Conservation (phyloP, 2,888 invertebrate species). For the Ornithoptera alexandrae region DNA sequence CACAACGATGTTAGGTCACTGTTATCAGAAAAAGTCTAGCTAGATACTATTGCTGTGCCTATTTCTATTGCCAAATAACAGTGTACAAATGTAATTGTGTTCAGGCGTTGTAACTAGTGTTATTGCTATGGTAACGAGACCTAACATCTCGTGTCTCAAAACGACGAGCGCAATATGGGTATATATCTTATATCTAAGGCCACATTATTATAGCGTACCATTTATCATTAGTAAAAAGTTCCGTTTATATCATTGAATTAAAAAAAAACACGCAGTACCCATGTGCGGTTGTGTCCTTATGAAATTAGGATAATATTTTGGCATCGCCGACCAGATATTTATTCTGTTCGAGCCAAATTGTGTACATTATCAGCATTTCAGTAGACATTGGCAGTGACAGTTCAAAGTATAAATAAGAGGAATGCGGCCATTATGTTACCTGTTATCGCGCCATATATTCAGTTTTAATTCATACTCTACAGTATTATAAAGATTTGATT, state of each 20-base stretch:
- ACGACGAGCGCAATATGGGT: too few relatives aligned
- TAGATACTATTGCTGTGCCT: not conserved
- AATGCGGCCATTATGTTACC: slow-evolving; percentile 25
- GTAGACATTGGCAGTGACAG: slow-evolving; percentile 37
- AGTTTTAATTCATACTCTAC: not conserved
- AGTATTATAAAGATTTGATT: not conserved
- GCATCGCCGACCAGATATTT: slow-evolving; percentile 36
- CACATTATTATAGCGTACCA: too few relatives aligned
- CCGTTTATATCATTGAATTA: too few relatives aligned
- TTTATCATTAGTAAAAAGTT: too few relatives aligned
- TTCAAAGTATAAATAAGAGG: slow-evolving; percentile 28
- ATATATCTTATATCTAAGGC: too few relatives aligned
- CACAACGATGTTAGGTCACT: too few relatives aligned
- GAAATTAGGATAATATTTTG: slow-evolving; percentile 37
- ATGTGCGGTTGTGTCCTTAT: slow-evolving; percentile 32
- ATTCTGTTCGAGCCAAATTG: slow-evolving; percentile 41
- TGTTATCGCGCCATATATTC: slow-evolving; percentile 4
- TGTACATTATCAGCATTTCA: slow-evolving; percentile 42
- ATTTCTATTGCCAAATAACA: too few relatives aligned
- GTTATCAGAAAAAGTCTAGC: too few relatives aligned
- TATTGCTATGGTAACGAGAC: too few relatives aligned
- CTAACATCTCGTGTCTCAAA: too few relatives aligned
- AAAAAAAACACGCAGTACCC: not conserved
- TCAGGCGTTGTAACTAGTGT: too few relatives aligned
- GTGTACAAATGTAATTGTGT: not conserved